A percentile compares a stretch with the other conserved stretches of the same genome.
phyloP scores from a whole-genome alignment of 2,888 invertebrate species.

The Hemicrepidius hirtus region DNA sequence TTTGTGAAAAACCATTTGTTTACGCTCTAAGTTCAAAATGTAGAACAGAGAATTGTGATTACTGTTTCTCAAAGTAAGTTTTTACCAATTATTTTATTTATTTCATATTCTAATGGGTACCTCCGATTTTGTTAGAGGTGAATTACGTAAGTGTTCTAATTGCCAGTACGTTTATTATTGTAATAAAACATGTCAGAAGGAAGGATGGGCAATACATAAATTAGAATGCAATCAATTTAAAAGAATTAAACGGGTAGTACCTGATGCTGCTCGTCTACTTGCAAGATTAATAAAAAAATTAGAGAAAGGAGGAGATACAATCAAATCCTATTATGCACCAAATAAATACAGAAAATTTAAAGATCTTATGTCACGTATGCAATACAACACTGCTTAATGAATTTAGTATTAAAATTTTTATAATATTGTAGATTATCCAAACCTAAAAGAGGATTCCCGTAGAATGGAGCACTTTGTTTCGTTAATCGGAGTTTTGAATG shows the following conservation, averaged over 20 bases:
- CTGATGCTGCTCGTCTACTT: conserved; percentile 88
- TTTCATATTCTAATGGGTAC: conserved; percentile 5
- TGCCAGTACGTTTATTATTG: conserved; percentile 92
- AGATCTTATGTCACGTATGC: conserved; percentile 94
- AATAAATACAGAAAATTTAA: conserved; percentile 85
- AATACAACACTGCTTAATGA: no score
- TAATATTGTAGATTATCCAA: conserved; percentile 82
- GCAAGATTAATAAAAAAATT: conserved; percentile 84
- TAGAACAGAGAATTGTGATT: conserved; percentile 83
- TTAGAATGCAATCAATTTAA: conserved; percentile 87
- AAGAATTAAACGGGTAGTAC: conserved; percentile 80
- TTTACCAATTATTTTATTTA: no score
- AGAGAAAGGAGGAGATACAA: conserved; percentile 79
- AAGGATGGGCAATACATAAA: conserved; percentile 89
- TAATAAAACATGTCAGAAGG: conserved; percentile 85
- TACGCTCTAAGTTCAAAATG: conserved; percentile 83
- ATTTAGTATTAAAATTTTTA: conserved; percentile 25
- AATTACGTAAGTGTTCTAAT: conserved; percentile 86
- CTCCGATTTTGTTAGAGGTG: conserved; percentile 74
- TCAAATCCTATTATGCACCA: conserved; percentile 81
- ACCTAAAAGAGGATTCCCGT: conserved; percentile 83
- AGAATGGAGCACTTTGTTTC: conserved; percentile 88
- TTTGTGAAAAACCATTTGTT: conserved; percentile 85
- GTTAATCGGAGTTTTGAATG: conserved; percentile 81
- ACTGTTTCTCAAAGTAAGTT: conserved; percentile 83